Conservation (phyloP, 2,797 vertebrate species). For the Clarias platycephalus region DNA sequence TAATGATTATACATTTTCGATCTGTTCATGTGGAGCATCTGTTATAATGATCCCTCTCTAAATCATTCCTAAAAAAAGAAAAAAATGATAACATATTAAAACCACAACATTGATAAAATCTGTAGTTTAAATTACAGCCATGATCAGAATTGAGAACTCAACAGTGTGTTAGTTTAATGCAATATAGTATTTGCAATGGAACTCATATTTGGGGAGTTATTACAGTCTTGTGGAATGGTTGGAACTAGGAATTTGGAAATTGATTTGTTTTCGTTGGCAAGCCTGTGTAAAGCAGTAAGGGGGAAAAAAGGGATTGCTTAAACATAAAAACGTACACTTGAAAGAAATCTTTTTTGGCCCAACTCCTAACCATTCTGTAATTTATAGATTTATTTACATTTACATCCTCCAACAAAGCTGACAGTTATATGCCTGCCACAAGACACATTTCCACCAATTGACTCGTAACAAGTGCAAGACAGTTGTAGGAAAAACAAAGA, state of each 20-base stretch:
- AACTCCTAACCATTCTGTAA: constrained; percentile 18
- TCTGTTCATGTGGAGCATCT: not conserved
- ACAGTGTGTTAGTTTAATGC: not conserved
- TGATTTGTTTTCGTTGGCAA: not conserved
- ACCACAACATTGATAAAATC: not conserved
- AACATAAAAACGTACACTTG: not conserved
- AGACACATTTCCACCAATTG: constrained; percentile 23
- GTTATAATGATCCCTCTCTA: not conserved
- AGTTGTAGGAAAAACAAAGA: constrained; percentile 13
- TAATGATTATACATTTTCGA: too few species aligned
- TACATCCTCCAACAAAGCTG: constrained; percentile 7
- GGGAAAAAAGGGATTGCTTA: not conserved
- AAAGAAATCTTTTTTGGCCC: not conserved
- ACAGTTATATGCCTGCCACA: constrained; percentile 5
- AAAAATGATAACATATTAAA: not conserved
- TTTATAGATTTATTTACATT: constrained; percentile 18
- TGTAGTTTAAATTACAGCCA: too few species aligned
- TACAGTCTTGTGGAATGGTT: not conserved
- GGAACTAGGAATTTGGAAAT: not conserved
- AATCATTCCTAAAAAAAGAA: not conserved
- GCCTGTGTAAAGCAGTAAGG: not conserved
- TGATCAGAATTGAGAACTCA: too few species aligned
- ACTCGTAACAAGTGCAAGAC: constrained; percentile 12
- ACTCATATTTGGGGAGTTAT: not conserved
- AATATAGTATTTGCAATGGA: not conserved